Base-by-base conservation (phyloP, 1,140 invertebrate species). In the Agrypnia vestita region DNA sequence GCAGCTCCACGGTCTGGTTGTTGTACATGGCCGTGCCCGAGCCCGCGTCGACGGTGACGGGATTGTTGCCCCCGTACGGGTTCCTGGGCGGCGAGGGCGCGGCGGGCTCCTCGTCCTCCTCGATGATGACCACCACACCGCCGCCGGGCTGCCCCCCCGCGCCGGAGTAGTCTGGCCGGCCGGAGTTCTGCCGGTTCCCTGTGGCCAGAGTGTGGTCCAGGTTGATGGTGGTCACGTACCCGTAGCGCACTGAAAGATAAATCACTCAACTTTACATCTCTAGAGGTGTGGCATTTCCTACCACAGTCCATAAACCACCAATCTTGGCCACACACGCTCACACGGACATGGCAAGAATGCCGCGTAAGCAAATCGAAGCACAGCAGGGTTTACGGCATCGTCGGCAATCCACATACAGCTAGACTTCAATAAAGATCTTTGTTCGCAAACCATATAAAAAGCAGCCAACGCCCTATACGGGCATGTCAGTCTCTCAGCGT, bases 151-250 rank as follows among this genome's bases (percentile, higher is more conserved):
- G 35, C 3, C 43, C 10, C 11, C 35, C 15, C 8, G 8, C 46
- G 43, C 13, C 44, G 67, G 4, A 43, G 4, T 67, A 9, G 4
- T 44, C 67, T 9, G 43, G 67, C 8, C 53, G 13, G 19, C 35
- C 21, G 17, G 25, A 73, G 43, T 3, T 43, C 64, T 55, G 4
- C 21, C 51, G 69, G 49, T 51, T 73, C 12, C 75, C 69, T 12
- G 55, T 55, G 4, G 59, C 15, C 19, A 75, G 55, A 8, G 47
- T 61, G 74, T 82, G 61, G 43, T 82, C 75, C 35, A 77, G 49
- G 69, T 78, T 71, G 15, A 80, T 72, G 7, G 25, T 75, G 35
- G 76, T 78, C 4, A 71, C 72, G 43, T 81, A 82, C 25, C 75
- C 17, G 59, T 43, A 69, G 69, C 19, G 74, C 69, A 51, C 71